A percentile compares a stretch with the other conserved stretches of the same genome.
These are phyloP conservation scores for Phengaris arion DNA, from an alignment of 2,888 invertebrate genomes.

Conservation along the genomic window DNA sequence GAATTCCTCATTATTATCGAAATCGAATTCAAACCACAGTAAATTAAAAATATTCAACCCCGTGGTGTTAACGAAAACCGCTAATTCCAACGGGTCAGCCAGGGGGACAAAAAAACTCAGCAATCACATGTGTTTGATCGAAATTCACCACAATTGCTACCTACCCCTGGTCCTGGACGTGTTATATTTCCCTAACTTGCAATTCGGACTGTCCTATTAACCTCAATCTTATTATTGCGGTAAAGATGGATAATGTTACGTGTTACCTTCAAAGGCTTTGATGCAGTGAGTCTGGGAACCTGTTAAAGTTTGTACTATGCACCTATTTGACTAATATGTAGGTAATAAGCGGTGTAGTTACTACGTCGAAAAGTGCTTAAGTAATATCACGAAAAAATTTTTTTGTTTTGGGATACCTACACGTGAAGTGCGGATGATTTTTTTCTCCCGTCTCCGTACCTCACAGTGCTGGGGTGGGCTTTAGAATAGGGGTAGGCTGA, in stretches of 20 bases:
- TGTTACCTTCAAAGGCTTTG: not conserved
- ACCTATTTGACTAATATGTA: too few species aligned
- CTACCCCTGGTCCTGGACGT: not conserved
- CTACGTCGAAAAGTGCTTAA: too few species aligned
- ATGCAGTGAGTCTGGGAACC: too few species aligned
- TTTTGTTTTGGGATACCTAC: too few species aligned
- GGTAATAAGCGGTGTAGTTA: too few species aligned
- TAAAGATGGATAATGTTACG: not conserved
- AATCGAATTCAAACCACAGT: not conserved
- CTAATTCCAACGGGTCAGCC: not conserved
- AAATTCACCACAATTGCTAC: not conserved
- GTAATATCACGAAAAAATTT: too few species aligned
- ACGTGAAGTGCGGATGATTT: too few species aligned
- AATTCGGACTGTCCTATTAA: not conserved
- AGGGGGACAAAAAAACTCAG: not conserved
- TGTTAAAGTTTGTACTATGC: too few species aligned
- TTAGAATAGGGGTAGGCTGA: too few species aligned
- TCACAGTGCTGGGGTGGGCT: too few species aligned
- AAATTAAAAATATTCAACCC: not conserved
- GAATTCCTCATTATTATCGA: not conserved
- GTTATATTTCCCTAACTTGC: not conserved
- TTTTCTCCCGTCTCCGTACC: too few species aligned
- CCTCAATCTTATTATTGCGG: not conserved
- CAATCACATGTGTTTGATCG: constrained; percentile 11
- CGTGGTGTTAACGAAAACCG: not conserved